Conservation (phyloP, 2,888 invertebrate genomes). For the Synergus itoensis region DNA sequence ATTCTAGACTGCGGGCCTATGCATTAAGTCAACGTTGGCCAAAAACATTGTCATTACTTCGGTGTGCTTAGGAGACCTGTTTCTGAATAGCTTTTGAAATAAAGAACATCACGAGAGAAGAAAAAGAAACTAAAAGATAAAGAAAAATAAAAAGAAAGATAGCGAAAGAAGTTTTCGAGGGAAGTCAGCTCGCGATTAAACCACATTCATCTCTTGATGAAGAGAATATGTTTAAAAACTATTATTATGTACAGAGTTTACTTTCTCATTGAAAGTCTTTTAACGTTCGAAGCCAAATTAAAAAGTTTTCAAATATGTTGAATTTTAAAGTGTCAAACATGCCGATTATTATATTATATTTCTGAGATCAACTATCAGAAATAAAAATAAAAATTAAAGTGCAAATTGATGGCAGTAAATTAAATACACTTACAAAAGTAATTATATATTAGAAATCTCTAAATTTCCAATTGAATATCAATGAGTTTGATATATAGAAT, state of each 20-base stretch:
- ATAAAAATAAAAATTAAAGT: background rate
- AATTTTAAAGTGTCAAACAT: background rate
- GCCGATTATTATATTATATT: background rate
- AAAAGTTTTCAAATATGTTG: background rate
- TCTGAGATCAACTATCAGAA: no score
- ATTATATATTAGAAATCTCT: background rate
- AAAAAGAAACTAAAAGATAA: slow-evolving; percentile 4
- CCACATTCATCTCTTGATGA: background rate
- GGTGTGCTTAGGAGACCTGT: slow-evolving; percentile 36
- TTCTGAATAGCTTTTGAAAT: slow-evolving; percentile 28
- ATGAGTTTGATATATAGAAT: background rate
- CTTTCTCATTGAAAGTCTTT: background rate
- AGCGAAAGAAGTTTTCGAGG: slow-evolving; percentile 9
- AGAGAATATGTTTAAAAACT: slow-evolving; percentile 8
- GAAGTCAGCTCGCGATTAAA: slow-evolving; percentile 24
- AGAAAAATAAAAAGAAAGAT: slow-evolving; percentile 18
- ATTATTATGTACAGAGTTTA: background rate
- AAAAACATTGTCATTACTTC: slow-evolving; percentile 40
- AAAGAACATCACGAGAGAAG: slow-evolving; percentile 25
- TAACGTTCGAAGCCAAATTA: background rate
- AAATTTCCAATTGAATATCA: background rate
- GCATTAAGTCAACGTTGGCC: slow-evolving; percentile 25
- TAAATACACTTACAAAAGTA: background rate
- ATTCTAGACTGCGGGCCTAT: slow-evolving; percentile 26
- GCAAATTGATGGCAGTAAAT: background rate